Conservation (phyloP, 2,888 invertebrate genomes). For the Dicyrtomina minuta region DNA sequence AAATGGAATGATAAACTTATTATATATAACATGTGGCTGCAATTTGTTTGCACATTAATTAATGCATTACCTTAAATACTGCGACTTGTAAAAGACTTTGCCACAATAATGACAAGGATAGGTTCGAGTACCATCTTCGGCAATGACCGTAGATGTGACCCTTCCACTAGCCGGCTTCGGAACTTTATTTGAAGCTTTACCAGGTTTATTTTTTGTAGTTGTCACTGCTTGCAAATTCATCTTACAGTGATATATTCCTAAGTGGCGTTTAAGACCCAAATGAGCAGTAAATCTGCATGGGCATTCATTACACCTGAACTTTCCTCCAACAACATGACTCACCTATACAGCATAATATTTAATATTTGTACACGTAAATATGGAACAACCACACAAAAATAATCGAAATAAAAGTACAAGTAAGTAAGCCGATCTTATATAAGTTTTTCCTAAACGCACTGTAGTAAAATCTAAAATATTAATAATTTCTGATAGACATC, state of each 20-base stretch:
- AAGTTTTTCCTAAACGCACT: too few relatives aligned
- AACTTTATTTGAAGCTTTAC: background rate
- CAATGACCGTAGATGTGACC: slow-evolving; percentile 1
- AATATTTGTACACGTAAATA: too few relatives aligned
- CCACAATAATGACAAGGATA: slow-evolving; percentile 28
- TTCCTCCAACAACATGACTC: slow-evolving; percentile 25
- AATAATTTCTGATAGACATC: background rate
- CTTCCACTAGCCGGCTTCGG: slow-evolving; percentile 3
- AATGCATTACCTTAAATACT: slow-evolving; percentile 20
- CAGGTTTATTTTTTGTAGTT: background rate
- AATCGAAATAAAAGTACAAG: background rate
- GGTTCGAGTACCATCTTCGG: slow-evolving; percentile 4
- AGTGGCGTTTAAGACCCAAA: slow-evolving; percentile 10
- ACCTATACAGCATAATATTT: too few relatives aligned
- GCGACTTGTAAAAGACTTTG: slow-evolving; percentile 27
- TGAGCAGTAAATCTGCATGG: slow-evolving; percentile 17
- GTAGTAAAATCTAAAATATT: background rate
- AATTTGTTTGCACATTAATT: too few relatives aligned
- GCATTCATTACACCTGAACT: slow-evolving; percentile 16
- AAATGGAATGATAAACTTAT: too few relatives aligned
- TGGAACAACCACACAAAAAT: too few relatives aligned
- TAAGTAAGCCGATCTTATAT: too few relatives aligned
- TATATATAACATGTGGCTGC: too few relatives aligned
- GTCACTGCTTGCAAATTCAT: slow-evolving; percentile 2
- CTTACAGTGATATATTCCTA: slow-evolving; percentile 21